These are phyloP conservation scores for Heptranchias perlo DNA, from an alignment of 2,113 vertebrate species.

Conservation along the genomic window DNA sequence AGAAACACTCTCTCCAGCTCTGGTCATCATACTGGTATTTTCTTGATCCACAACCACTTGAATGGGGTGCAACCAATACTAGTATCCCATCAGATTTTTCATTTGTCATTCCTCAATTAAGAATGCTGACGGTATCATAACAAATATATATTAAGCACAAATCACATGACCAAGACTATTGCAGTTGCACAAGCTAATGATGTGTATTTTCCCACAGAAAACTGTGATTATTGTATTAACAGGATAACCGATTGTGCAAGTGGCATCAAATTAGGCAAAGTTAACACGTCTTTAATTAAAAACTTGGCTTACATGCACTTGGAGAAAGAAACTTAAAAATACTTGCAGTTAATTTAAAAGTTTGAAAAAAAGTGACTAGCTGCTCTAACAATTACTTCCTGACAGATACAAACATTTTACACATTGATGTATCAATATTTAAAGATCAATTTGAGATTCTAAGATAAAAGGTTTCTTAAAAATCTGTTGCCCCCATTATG, in stretches of 20 bases:
- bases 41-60: neutral
- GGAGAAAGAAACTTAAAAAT: neutral
- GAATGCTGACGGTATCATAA: neutral
- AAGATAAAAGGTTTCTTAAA: neutral
- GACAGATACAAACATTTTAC: neutral
- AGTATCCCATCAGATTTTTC: neutral
- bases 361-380: neutral
- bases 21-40: neutral
- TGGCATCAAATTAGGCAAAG: too few species aligned
- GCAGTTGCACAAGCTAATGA: neutral
- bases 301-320: neutral
- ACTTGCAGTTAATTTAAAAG: neutral
- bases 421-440: neutral
- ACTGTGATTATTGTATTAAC: neutral
- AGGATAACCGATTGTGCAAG: neutral
- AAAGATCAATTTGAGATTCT: neutral
- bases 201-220: neutral
- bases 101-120: neutral
- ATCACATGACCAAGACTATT: neutral
- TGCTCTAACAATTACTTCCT: neutral
- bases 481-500: neutral
- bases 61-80: neutral
- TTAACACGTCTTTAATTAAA: neutral
- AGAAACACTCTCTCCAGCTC: neutral
- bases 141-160: neutral